Conservation (phyloP, 2,797 vertebrate species). For the Dryobates pubescens region DNA sequence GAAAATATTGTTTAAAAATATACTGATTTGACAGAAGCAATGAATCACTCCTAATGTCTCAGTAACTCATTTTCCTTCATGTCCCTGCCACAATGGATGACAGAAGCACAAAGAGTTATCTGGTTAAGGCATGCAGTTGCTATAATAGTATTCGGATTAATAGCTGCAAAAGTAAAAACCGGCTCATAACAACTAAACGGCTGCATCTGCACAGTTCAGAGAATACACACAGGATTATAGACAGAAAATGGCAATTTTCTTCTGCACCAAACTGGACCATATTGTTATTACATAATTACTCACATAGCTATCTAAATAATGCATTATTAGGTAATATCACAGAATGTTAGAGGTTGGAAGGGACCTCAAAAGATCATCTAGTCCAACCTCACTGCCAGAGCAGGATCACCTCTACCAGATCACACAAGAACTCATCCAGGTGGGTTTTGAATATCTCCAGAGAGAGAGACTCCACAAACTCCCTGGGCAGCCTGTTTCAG, state of each 20-base stretch:
- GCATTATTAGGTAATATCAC: too few species aligned
- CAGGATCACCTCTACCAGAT: too few species aligned
- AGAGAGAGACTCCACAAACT: too few species aligned
- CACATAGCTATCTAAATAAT: neutral
- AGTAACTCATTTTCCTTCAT: neutral
- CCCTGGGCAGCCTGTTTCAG: too few species aligned
- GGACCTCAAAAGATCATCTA: too few species aligned
- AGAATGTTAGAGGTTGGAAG: too few species aligned
- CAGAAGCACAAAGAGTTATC: neutral
- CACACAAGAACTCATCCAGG: too few species aligned
- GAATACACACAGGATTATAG: neutral
- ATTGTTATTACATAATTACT: neutral
- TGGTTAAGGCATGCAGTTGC: neutral
- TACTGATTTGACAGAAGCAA: neutral
- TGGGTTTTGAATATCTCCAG: too few species aligned
- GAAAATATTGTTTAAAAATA: conserved; percentile 16
- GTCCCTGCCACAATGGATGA: neutral
- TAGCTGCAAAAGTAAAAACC: neutral
- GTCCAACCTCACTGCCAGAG: too few species aligned
- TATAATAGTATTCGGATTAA: neutral
- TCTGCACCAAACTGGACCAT: neutral
- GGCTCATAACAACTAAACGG: neutral
- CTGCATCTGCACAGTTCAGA: neutral
- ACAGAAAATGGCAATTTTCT: neutral
- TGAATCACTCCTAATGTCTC: conserved; percentile 1